Conservation (phyloP, 2,797 vertebrate species). For the Argentina silus region DNA sequence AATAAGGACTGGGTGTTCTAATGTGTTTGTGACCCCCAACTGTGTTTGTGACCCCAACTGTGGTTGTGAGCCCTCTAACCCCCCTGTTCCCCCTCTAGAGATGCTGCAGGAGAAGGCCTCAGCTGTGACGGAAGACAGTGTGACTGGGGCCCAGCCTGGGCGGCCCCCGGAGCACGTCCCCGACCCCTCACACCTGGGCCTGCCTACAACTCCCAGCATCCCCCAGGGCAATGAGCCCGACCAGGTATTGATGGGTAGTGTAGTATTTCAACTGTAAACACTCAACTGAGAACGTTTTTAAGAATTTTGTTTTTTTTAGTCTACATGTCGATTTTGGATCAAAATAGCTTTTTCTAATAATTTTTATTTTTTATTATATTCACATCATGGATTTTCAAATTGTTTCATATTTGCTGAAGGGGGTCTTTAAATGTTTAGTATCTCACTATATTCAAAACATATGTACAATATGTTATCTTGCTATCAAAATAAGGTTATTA, state of each 20-base stretch:
- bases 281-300: too few relatives aligned
- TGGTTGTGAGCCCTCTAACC: neutral
- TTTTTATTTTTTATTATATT: too few relatives aligned
- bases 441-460: too few relatives aligned
- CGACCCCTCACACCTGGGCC: slow-evolving; percentile 80
- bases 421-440: too few relatives aligned
- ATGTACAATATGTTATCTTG: neutral
- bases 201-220: slow-evolving; percentile 80
- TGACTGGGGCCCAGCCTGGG: slow-evolving; percentile 78
- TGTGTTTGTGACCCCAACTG: neutral
- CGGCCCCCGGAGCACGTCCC: slow-evolving; percentile 79
- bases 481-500: neutral
- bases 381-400: too few relatives aligned
- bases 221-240: slow-evolving; percentile 83
- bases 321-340: too few relatives aligned
- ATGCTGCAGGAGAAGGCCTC: slow-evolving; percentile 98
- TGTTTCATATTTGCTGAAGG: too few relatives aligned
- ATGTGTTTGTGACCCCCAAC: neutral
- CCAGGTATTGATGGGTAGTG: slow-evolving; percentile 78
- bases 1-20: too few relatives aligned
- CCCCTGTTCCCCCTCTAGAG: slow-evolving; percentile 74
- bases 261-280: neutral
- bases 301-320: too few relatives aligned
- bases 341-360: too few relatives aligned
- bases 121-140: slow-evolving; percentile 88